Percentiles rank a stretch among this genome's conserved stretches.
Conservation (phyloP, 2,797 vertebrate genomes). For the Sarcoramphus papa region DNA sequence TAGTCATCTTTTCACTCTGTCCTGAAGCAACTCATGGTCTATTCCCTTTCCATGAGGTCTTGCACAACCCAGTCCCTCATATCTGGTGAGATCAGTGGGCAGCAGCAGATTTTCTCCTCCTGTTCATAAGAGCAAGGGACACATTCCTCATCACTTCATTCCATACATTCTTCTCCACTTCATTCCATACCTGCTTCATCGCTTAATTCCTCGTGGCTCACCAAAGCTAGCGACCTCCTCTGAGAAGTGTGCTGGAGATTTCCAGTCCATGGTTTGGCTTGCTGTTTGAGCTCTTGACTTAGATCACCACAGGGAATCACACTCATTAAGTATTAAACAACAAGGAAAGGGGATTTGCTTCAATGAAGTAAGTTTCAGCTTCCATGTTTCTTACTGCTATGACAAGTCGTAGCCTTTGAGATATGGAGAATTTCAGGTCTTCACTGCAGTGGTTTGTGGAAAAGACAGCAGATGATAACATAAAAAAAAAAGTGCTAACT, state of each 20-base stretch:
- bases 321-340: background rate
- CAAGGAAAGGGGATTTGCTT: background rate
- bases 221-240: background rate
- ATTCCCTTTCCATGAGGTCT: background rate
- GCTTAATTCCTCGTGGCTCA: background rate
- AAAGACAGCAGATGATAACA: background rate
- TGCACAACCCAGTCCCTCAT: background rate
- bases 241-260: background rate
- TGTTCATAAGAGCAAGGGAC: background rate
- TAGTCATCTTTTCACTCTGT: background rate
- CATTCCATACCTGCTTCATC: background rate
- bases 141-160: too few species aligned
- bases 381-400: background rate
- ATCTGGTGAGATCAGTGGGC: background rate
- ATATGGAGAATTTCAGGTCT: background rate
- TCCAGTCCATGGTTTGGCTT: background rate
- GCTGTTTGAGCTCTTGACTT: background rate
- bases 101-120: background rate
- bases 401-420: background rate
- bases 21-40: background rate
- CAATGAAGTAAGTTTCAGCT: background rate
- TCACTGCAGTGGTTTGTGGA: background rate
- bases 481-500: background rate
- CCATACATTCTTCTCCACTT: background rate
- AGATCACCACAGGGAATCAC: background rate